Evolutionary conservation across 2,113 vertebrate species (phyloP).

Genomic region (Carassius gibelio): DNA sequence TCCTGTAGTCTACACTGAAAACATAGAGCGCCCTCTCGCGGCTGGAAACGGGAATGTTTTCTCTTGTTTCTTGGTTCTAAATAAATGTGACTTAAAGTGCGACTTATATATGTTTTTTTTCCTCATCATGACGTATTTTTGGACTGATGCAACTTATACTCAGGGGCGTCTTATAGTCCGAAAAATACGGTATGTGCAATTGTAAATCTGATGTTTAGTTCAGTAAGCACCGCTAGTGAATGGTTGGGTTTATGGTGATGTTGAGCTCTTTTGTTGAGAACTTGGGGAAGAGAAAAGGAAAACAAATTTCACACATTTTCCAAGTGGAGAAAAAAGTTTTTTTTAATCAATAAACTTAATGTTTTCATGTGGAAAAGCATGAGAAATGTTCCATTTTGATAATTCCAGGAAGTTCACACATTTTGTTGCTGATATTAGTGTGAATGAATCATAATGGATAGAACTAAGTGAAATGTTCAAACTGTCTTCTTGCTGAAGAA

Average conservation of each 20-base stretch:
- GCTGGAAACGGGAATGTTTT: too few relatives aligned
- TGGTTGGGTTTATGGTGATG: not conserved
- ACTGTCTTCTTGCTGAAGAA: not conserved
- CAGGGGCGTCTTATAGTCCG: too few relatives aligned
- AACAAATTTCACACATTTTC: not conserved
- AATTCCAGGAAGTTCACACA: not conserved
- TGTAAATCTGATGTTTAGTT: not conserved
- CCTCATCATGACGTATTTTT: too few relatives aligned
- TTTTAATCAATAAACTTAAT: not conserved
- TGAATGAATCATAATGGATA: not conserved
- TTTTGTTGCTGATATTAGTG: not conserved
- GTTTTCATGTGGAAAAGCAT: not conserved
- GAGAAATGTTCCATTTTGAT: not conserved
- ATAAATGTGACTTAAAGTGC: too few relatives aligned
- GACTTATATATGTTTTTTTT: too few relatives aligned
- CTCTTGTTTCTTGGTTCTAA: too few relatives aligned
- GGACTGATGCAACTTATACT: too few relatives aligned
- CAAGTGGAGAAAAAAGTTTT: not conserved
- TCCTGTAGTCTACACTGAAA: too few relatives aligned
- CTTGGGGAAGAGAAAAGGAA: not conserved
- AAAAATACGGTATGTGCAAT: not conserved
- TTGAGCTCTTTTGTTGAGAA: too few relatives aligned
- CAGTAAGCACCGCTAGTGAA: not conserved
- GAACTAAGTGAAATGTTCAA: not conserved
- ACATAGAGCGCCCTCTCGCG: too few relatives aligned